Percentiles rank a stretch among this genome's conserved stretches.
phyloP scores from a whole-genome alignment of 2,888 invertebrate genomes.

The Caenorhabditis doughertyi region DNA sequence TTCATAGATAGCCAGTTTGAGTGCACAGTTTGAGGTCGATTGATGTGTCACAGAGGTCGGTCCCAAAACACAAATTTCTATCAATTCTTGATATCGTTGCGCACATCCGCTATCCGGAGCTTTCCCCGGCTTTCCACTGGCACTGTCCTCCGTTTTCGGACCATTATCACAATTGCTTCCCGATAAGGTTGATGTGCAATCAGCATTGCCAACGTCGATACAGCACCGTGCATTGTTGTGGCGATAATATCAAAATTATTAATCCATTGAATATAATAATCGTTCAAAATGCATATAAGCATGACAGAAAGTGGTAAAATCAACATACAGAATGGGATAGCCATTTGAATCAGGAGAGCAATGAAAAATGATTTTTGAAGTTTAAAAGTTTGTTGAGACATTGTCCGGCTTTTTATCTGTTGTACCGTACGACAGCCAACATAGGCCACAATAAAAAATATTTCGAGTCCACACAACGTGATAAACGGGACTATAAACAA shows the following conservation, averaged over 20 bases:
- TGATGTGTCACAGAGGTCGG: too few relatives aligned
- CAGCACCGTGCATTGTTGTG: not conserved
- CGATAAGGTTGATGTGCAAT: slow-evolving; percentile 5
- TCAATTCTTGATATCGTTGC: too few relatives aligned
- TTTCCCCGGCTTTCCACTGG: too few relatives aligned
- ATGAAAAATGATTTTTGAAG: not conserved
- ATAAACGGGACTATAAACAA: not conserved
- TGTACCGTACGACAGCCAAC: not conserved
- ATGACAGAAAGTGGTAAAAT: too few relatives aligned
- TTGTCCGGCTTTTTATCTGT: not conserved
- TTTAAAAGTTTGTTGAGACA: not conserved
- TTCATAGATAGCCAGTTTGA: too few relatives aligned
- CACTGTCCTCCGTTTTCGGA: too few relatives aligned
- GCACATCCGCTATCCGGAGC: not conserved
- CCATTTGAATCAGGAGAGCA: not conserved
- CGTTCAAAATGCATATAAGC: not conserved
- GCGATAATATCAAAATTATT: not conserved
- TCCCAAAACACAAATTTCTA: too few relatives aligned
- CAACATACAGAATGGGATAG: not conserved
- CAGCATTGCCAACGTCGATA: not conserved
- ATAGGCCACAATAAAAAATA: not conserved
- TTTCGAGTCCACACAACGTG: not conserved
- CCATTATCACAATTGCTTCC: not conserved
- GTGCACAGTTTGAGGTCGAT: too few relatives aligned
- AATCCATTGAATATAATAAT: not conserved